phyloP scores from a whole-genome alignment of 1,140 invertebrate species.

The Trichoplusia ni region DNA sequence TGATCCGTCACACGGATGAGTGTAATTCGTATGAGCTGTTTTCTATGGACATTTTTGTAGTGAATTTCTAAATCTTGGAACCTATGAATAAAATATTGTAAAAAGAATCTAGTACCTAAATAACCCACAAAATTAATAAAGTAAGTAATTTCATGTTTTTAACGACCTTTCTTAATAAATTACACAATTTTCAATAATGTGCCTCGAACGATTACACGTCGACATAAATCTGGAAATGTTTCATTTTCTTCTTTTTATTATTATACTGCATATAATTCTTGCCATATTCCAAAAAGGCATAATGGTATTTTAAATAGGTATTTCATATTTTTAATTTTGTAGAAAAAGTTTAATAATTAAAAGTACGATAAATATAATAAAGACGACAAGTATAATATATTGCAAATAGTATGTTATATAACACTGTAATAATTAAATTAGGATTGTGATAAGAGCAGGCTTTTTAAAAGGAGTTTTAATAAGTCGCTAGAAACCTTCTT shows the following conservation, averaged over 20 bases:
- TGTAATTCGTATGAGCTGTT: too few relatives aligned
- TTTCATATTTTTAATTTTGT: conserved; percentile 22
- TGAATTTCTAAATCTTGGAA: too few relatives aligned
- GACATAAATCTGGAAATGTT: not conserved
- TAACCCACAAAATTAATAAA: too few relatives aligned
- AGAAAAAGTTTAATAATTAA: conserved; percentile 3
- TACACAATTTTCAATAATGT: conserved; percentile 16
- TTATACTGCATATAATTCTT: conserved; percentile 11
- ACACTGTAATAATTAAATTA: not conserved
- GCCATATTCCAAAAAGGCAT: conserved; percentile 27
- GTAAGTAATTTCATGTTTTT: too few relatives aligned
- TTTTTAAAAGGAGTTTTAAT: conserved; percentile 4
- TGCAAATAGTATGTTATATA: not conserved
- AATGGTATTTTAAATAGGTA: conserved; percentile 18
- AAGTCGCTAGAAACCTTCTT: conserved; percentile 18
- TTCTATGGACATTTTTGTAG: too few relatives aligned
- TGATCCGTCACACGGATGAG: not conserved
- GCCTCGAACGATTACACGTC: conserved; percentile 6
- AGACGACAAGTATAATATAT: not conserved
- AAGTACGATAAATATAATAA: conserved; percentile 2
- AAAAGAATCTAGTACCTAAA: too few relatives aligned
- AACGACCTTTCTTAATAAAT: conserved; percentile 11
- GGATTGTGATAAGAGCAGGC: conserved; percentile 5
- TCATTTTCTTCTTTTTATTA: conserved; percentile 2
- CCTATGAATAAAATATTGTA: too few relatives aligned